Evolutionary conservation across 2,888 invertebrate genomes (phyloP), one percentile per base, ranked within the genome.

Genomic region (Cantharis nigra): DNA sequence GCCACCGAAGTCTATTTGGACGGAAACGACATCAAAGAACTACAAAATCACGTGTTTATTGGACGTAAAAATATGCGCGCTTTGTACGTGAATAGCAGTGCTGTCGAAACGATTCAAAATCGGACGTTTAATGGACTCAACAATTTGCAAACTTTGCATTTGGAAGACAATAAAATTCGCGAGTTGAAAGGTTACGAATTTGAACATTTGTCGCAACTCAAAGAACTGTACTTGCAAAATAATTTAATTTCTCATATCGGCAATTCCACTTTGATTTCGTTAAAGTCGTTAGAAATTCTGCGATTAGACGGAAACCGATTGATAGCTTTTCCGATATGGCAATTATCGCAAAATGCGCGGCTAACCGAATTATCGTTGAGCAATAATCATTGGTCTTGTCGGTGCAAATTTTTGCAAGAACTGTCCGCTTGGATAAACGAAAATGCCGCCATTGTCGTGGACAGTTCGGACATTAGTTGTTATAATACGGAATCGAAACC

Each of bases 1-100:
- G 96, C 97, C 9, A 97, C 97, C 9, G 96, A 97, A 87, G 93
- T 98, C 79, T 97, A 96, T 87, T 90, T 98, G 85, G 97, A 97
- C 87, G 97, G 97, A 63, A 97, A 97, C 88, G 93, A 96, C 85
- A 92, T 98, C 82, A 93, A 92, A 79, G 94, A 95, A 84, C 89
- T 98, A 82, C 94, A 95, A 87, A 94, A 95, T 86, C 95, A 97
- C 87, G 94, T 95, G 74, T 97, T 98, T 88, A 95, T 97, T 82
- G 97, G 97, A 0, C 92, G 97, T 71, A 97, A 97, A 87, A 96
- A 96, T 89, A 93, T 97, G 92, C 91, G 94, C 82, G 93, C 94
- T 76, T 90, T 97, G 74, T 97, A 93, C 87, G 94, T 97, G 78
- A 97, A 97, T 89, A 93, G 92, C 82, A 97, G 96, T 85, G 93